phyloP scores from a whole-genome alignment of 2,797 vertebrate species.

The Aulostomus chinensis region DNA sequence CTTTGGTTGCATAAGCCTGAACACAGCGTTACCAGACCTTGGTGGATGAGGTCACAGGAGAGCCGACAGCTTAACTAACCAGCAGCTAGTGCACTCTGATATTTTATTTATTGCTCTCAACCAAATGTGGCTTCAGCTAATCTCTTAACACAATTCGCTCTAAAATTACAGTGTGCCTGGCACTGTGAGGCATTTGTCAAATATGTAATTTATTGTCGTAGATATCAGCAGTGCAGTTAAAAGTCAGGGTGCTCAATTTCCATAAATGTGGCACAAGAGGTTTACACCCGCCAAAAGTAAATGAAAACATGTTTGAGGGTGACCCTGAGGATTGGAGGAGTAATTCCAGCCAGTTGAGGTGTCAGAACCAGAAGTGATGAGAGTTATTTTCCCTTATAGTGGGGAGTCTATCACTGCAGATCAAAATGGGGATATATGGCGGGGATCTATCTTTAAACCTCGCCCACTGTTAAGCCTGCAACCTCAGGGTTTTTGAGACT shows the following conservation, averaged over 20 bases:
- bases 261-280: constrained; percentile 52
- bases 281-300: constrained; percentile 55
- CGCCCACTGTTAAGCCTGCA: too few species aligned
- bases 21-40: constrained; percentile 20
- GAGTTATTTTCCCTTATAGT: constrained; percentile 35
- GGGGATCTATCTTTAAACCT: too few species aligned
- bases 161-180: constrained; percentile 13
- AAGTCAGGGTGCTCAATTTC: constrained; percentile 61
- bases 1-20: neutral
- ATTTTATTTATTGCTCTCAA: constrained; percentile 13
- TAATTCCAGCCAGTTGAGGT: constrained; percentile 51
- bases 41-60: constrained; percentile 4
- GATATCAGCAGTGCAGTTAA: constrained; percentile 24
- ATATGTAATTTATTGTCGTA: constrained; percentile 36
- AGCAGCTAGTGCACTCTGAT: constrained; percentile 12
- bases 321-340: constrained; percentile 59
- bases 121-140: neutral
- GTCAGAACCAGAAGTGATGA: constrained; percentile 52
- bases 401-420: constrained; percentile 42
- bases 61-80: constrained; percentile 15
- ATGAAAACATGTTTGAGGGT: constrained; percentile 73
- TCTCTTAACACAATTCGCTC: constrained; percentile 19
- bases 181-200: constrained; percentile 18
- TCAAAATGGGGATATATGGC: too few species aligned
- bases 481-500: too few species aligned